phyloP scores from a whole-genome alignment of 2,888 invertebrate species.

The Sisyra nigra region DNA sequence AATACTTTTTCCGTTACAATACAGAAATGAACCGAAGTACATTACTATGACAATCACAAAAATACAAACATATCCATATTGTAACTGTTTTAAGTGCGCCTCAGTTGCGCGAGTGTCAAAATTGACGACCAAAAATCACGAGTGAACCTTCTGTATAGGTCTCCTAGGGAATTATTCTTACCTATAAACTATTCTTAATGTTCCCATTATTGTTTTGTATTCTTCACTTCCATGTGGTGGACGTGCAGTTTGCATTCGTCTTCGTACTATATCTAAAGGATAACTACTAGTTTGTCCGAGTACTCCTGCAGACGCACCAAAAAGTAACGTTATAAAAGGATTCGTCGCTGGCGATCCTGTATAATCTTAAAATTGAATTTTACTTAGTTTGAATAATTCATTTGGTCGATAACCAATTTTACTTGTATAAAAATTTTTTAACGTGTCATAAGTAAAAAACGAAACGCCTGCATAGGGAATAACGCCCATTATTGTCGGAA shows the following conservation, averaged over 20 bases:
- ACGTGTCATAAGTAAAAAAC: constrained; percentile 91
- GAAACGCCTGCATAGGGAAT: constrained; percentile 95
- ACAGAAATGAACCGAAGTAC: too few species aligned
- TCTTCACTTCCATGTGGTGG: constrained; percentile 30
- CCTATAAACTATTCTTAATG: constrained; percentile 53
- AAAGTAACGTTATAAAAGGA: constrained; percentile 50
- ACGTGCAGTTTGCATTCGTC: constrained; percentile 42
- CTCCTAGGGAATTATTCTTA: too few species aligned
- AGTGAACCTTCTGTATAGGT: too few species aligned
- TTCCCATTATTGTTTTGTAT: constrained; percentile 47
- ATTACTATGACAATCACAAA: too few species aligned
- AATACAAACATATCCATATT: too few species aligned
- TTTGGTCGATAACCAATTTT: constrained; percentile 13
- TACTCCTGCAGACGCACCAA: constrained; percentile 85
- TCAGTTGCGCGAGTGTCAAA: too few species aligned
- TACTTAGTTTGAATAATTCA: neutral
- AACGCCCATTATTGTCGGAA: constrained; percentile 83
- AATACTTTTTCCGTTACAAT: too few species aligned
- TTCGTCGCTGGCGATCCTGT: constrained; percentile 29
- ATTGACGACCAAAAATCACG: too few species aligned
- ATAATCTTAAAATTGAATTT: constrained; percentile 21
- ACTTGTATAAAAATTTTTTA: constrained; percentile 70
- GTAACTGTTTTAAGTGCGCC: too few species aligned
- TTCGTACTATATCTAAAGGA: constrained; percentile 81
- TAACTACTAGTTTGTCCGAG: constrained; percentile 92